A percentile compares a stretch with the other conserved stretches of the same genome.
Conservation (phyloP, 2,888 invertebrate genomes). For the Himalopsyche kuldschensis region DNA sequence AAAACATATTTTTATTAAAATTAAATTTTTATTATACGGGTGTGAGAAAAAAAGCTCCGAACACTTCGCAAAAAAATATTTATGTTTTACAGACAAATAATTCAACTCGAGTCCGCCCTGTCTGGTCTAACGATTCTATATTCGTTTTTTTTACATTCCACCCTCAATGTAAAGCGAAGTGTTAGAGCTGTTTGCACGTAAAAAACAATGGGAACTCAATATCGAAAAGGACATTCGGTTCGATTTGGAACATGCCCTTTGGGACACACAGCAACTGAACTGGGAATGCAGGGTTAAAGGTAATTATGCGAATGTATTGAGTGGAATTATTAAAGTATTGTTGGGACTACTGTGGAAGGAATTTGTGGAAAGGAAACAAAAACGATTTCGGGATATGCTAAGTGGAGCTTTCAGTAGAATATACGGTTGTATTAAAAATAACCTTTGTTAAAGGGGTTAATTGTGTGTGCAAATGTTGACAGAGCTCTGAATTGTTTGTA, state of each 20-base stretch:
- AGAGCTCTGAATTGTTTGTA: too few species aligned
- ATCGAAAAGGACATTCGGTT: neutral
- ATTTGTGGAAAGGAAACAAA: too few species aligned
- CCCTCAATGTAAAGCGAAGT: neutral
- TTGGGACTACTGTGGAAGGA: neutral
- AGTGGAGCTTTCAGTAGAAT: too few species aligned
- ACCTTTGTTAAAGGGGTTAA: too few species aligned
- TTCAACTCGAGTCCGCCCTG: neutral
- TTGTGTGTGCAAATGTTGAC: too few species aligned
- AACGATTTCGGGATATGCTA: too few species aligned
- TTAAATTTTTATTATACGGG: too few species aligned
- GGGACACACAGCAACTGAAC: neutral
- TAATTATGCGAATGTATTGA: neutral
- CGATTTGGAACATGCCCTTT: neutral
- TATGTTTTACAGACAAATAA: neutral
- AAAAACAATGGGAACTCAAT: neutral
- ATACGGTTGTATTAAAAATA: too few species aligned
- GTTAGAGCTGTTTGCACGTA: neutral
- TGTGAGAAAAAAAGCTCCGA: too few species aligned
- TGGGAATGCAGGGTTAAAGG: neutral
- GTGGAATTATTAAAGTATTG: neutral
- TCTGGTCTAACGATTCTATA: neutral
- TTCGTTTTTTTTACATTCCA: neutral
- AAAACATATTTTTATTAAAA: too few species aligned
- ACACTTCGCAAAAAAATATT: too few species aligned